Evolutionary conservation across 2,888 invertebrate species (phyloP), one percentile per base, ranked within the genome.

Genomic region (Auanema freiburgensis): DNA sequence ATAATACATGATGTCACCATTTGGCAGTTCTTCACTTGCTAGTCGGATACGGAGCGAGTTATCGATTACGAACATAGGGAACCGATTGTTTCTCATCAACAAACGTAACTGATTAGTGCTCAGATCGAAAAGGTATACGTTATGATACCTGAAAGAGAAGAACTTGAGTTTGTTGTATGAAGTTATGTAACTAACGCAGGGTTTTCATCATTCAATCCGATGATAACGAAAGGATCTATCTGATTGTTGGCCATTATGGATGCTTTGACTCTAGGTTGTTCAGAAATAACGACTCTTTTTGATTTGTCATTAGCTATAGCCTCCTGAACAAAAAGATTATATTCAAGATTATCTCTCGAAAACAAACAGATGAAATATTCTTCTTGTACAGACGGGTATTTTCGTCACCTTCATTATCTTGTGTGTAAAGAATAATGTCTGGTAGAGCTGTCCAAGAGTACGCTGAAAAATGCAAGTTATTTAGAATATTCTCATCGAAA

Each of bases 361-460:
- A 25, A 52, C 53, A 4, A 41, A 25, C 41, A 58, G 21, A 57
- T n/a, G 78, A 75, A 52, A 82, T 78, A 59, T 82, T 82, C 56
- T 81, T 77, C 69, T 81, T 82, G 70, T 72, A 82, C 21, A 82
- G 72, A 16, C 71, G 70, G 11, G 73, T 76, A 63, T 82, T 82
- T 68, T 82, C 82, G 64, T 82, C 81, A 14, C 82, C 82, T 59
- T 82, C 74, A 58, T 76, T 76, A 66, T 82, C 81, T 55, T 81
- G 80, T 11, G 71, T 65, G 66, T 76, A 82, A n/a, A 82, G 64
- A 50, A 82, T 77, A 10, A 80, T 61, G 46, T 81, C 77, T 11
- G 77, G 76, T 10, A 82, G 68, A 5, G 77, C 79, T 1, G 82
- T 82, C 79, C 79, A 82, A 6, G 77, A 67, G 61, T 79, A 82